Percentiles rank a stretch among this genome's conserved stretches.
Evolutionary conservation across 1,140 invertebrate genomes (phyloP).

Genomic region (Lepidurus apus): DNA sequence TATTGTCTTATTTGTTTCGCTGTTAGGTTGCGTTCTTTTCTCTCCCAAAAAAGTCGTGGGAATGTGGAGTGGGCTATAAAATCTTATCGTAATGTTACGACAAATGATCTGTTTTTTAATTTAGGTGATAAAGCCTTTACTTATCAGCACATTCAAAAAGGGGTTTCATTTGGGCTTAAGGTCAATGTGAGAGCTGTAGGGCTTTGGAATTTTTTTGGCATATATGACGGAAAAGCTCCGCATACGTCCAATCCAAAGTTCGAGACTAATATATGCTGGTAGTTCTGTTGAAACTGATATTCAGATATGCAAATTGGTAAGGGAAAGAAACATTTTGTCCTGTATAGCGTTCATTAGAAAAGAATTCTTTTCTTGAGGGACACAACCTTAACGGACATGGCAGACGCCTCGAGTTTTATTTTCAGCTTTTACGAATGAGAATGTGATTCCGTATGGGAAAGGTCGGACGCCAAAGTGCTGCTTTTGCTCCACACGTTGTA

Average conservation of each 20-base stretch:
- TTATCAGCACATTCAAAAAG: too few species aligned
- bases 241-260: background rate
- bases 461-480: background rate
- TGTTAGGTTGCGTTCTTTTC: too few species aligned
- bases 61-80: too few species aligned
- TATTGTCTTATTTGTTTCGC: too few species aligned
- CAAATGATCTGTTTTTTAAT: too few species aligned
- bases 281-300: background rate
- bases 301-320: background rate
- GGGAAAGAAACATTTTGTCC: background rate
- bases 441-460: background rate
- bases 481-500: conserved; percentile 2
- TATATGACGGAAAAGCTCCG: too few species aligned
- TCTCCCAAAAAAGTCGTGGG: too few species aligned
- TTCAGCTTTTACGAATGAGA: background rate
- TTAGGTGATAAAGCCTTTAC: too few species aligned
- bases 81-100: too few species aligned
- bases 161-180: too few species aligned
- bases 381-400: background rate
- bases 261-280: background rate
- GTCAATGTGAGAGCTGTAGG: too few species aligned
- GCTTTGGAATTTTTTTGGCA: too few species aligned
- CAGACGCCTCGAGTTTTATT: background rate
- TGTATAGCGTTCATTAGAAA: conserved; percentile 2
- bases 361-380: background rate